A percentile compares a stretch with the other conserved stretches of the same genome.
These are phyloP conservation scores for Pristionchus mayeri DNA, from an alignment of 2,888 invertebrate species.

Conservation along the genomic window DNA sequence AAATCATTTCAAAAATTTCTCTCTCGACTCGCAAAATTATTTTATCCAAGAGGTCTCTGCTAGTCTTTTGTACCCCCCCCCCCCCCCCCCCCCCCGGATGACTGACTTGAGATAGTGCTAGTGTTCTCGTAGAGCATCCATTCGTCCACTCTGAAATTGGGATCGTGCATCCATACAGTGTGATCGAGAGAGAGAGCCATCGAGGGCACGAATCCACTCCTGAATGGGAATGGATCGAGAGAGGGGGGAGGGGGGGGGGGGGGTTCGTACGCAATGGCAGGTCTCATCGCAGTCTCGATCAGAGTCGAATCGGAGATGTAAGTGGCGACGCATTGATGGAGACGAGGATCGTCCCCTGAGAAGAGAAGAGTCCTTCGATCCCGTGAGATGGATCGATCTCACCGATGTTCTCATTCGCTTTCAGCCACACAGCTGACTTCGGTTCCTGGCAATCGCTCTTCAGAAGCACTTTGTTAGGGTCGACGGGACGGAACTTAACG, in stretches of 20 bases:
- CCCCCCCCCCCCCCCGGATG: neutral
- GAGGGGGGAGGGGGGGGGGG: no score
- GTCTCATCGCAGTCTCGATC: constrained; percentile 65
- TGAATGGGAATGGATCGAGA: constrained; percentile 3
- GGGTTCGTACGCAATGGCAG: constrained; percentile 58
- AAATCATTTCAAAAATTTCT: no score
- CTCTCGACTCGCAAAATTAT: neutral
- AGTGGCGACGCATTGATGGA: constrained; percentile 78
- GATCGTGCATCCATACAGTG: constrained; percentile 78
- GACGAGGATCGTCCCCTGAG: constrained; percentile 74
- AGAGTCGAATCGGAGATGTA: constrained; percentile 77
- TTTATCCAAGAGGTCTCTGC: neutral
- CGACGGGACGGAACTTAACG: constrained; percentile 64
- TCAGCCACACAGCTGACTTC: constrained; percentile 64
- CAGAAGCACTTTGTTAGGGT: constrained; percentile 59
- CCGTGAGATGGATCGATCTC: neutral
- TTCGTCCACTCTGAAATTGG: constrained; percentile 77
- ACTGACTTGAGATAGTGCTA: constrained; percentile 76
- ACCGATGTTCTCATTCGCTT: constrained; percentile 64
- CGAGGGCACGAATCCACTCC: constrained; percentile 67
- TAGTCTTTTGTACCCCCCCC: neutral
- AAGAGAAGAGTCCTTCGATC: neutral
- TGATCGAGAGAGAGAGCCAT: constrained; percentile 78
- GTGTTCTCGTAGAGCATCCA: constrained; percentile 78
- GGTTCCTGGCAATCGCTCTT: constrained; percentile 54